Base-by-base conservation (phyloP, 2,113 vertebrate genomes). In the Athene cunicularia region DNA sequence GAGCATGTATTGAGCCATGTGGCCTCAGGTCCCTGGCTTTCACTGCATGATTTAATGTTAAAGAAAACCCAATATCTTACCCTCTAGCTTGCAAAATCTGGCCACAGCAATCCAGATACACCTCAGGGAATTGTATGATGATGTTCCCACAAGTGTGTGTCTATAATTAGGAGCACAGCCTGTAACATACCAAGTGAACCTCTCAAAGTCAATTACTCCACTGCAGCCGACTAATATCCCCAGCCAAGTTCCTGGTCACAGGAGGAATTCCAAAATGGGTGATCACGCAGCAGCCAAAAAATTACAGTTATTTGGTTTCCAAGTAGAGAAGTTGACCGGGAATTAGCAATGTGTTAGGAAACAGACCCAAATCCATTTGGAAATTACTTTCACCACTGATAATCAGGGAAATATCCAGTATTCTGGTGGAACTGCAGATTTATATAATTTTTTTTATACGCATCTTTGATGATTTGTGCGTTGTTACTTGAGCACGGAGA, bases 161-260 rank as follows among this genome's bases (percentile, higher is more conserved):
- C 75, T 82, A 32, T 94, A 96, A 95, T 95, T 96, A 97, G 80
- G 37, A 91, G 55, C 50, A 70, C 66, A 95, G 84, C 8, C 55
- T 85, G 53, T 85, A 93, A 94, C 94, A 91, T 91, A 91, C 83
- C 73, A 93, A 95, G 86, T 67, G 70, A 97, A 64, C 43, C 0
- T 0, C 70, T 96, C 92, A 64, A 95, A 95, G 95, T 87, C 2
- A 0, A 73, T 68, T 82, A 81, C 55, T 80, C 68, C 80, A 63
- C 52, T 90, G 86, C 68, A 95, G 64, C 27, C 22, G 4, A 77
- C 43, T 47, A 60, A 81, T 18, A 72, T 75, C 52, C 11, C 35
- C 91, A 95, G 72, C 52, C 80, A 96, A 92, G 49, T 87, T 52
- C 13, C 52, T 64, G 59, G 26, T 84, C 83, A 87, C 64, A 94